Percentiles rank a stretch among this genome's conserved stretches.
These are phyloP conservation scores for Mesocricetus auratus DNA, from an alignment of 2,113 vertebrate genomes.

Conservation along the genomic window DNA sequence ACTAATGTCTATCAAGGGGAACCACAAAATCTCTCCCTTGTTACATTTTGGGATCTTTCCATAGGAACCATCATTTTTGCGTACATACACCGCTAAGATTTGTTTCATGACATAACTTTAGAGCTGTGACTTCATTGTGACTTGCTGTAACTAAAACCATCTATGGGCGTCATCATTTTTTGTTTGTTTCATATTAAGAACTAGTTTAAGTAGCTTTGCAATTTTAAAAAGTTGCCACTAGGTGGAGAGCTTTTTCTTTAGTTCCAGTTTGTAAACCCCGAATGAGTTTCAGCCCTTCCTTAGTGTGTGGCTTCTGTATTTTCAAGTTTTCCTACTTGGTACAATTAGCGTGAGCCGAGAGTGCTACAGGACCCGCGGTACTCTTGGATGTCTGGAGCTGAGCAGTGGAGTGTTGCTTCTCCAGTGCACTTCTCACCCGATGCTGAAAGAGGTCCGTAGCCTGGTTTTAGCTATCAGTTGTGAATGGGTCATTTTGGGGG, in stretches of 20 bases:
- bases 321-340: background rate
- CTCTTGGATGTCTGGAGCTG: background rate
- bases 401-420: accelerated
- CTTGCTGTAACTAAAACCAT: background rate
- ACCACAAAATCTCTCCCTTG: background rate
- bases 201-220: background rate
- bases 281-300: background rate
- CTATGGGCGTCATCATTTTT: background rate
- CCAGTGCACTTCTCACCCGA: accelerated
- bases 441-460: accelerated
- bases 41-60: background rate
- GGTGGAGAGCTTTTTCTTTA: conserved; percentile 24
- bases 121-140: background rate
- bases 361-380: accelerated
- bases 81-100: background rate
- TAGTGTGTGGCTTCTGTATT: background rate
- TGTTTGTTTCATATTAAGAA: background rate
- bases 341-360: background rate
- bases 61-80: background rate
- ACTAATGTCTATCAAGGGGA: background rate
- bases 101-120: conserved; percentile 2
- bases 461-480: background rate
- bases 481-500: background rate
- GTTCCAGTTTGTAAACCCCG: background rate
- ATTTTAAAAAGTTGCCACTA: conserved; percentile 68